Percentiles rank a stretch among this genome's conserved stretches.
These are phyloP conservation scores for Orthonevra nobilis DNA, from an alignment of 2,888 invertebrate species.

Conservation along the genomic window DNA sequence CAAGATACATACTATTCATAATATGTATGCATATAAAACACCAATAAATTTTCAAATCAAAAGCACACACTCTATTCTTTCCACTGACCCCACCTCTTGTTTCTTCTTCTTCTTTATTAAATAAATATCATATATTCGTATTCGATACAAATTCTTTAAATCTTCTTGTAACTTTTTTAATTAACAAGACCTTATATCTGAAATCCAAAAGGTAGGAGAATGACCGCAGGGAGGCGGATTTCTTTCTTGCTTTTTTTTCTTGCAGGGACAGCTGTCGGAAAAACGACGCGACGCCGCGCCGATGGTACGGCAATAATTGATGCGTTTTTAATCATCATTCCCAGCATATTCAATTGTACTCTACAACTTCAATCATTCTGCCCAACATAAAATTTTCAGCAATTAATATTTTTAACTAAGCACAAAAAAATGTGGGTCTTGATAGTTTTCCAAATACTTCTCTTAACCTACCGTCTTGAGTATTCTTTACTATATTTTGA, in stretches of 20 bases:
- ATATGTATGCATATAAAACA: slow-evolving; percentile 14
- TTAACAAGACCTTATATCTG: not conserved
- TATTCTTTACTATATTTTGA: too few relatives aligned
- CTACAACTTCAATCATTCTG: too few relatives aligned
- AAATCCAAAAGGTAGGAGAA: not conserved
- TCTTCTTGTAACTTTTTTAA: too few relatives aligned
- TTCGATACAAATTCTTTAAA: slow-evolving; percentile 47
- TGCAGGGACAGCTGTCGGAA: slow-evolving; percentile 5
- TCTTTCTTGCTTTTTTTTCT: not conserved
- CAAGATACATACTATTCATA: slow-evolving; percentile 26
- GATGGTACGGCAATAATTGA: slow-evolving; percentile 5
- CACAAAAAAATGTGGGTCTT: too few relatives aligned
- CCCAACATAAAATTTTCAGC: slow-evolving; percentile 4
- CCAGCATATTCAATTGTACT: too few relatives aligned
- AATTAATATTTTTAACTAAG: not conserved
- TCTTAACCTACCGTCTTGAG: too few relatives aligned
- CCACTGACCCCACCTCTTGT: not conserved
- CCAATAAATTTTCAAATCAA: not conserved
- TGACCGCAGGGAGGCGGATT: not conserved
- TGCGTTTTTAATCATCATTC: not conserved
- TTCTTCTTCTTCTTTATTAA: slow-evolving; percentile 21
- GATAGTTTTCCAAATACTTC: too few relatives aligned
- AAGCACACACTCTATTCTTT: slow-evolving; percentile 29
- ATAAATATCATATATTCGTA: slow-evolving; percentile 52
- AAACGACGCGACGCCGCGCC: too few relatives aligned